Conservation (phyloP, 1,140 invertebrate genomes). For the Magallana gigas region DNA sequence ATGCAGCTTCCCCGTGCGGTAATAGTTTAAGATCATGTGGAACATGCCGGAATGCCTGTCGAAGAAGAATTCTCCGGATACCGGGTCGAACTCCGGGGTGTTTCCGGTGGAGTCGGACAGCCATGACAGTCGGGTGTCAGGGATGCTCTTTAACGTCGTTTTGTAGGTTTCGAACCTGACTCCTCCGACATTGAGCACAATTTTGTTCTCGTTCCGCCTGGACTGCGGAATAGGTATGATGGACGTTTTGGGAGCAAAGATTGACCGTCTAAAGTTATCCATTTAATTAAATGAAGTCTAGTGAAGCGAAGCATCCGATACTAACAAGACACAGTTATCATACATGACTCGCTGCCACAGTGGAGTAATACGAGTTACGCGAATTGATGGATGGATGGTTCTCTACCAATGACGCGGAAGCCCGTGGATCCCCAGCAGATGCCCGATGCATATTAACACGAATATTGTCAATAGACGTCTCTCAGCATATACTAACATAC, state of each 20-base stretch:
- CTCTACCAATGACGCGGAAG: slow-evolving; percentile 9
- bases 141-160: slow-evolving; percentile 77
- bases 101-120: slow-evolving; percentile 72
- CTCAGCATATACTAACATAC: slow-evolving; percentile 18
- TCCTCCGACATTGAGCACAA: slow-evolving; percentile 97
- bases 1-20: slow-evolving; percentile 77
- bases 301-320: slow-evolving; percentile 29
- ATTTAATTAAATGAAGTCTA: not conserved
- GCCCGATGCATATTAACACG: slow-evolving; percentile 24
- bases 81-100: slow-evolving; percentile 75
- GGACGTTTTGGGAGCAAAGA: slow-evolving; percentile 63
- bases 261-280: slow-evolving; percentile 49
- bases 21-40: slow-evolving; percentile 79
- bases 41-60: slow-evolving; percentile 78
- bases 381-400: slow-evolving; percentile 4
- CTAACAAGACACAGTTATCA: not conserved
- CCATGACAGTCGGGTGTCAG: slow-evolving; percentile 77
- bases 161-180: slow-evolving; percentile 97
- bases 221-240: slow-evolving; percentile 53
- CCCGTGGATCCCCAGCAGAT: not conserved
- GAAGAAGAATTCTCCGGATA: slow-evolving; percentile 78
- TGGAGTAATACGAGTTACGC: not conserved
- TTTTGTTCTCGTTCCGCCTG: slow-evolving; percentile 76
- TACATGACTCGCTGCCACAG: not conserved
- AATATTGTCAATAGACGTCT: slow-evolving; percentile 35